Evolutionary conservation across 2,113 vertebrate genomes (phyloP), one percentile per base, ranked within the genome.

Genomic region (Varanus salvator): DNA sequence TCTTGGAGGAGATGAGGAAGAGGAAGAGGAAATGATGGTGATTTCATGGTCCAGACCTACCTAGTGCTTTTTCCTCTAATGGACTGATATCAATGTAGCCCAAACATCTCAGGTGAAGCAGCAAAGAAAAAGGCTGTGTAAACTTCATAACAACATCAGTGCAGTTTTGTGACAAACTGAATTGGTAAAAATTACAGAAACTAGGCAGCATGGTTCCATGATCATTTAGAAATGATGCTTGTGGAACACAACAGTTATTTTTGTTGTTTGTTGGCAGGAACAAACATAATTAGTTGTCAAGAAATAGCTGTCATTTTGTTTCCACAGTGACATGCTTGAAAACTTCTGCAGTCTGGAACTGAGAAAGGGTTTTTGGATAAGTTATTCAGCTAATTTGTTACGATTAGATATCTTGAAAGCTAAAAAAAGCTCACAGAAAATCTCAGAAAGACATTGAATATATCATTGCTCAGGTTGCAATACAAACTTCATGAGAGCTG

Each of bases 301-400:
- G 4, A 88, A 92, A 75, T 12, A 25, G 85, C 27, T 93, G 17
- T 84, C 8, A 78, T 83, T 93, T 92, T 93, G 8, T 89, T 91
- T 91, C 87, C 29, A 52, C 8, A 71, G 9, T 87, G 71, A 80
- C 69, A 92, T 27, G 66, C 4, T 87, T 71, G 44, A 54, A 52
- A 25, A 74, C 11, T 93, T 57, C 31, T 91, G 81, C 72, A 90
- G 5, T 86, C 68, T 87, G 77, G 48, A 76, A 2, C 25, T 87
- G 80, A 5, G 38, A 87, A 86, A 54, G 8, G 54, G 25, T 44
- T 92, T 95, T 88, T 48, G 86, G 78, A 72, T 12, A 86, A 90
- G 8, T 66, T 91, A 77, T 38, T 89, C 50, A 38, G 29, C 54
- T 85, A 52, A 27, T 50, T 74, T 93, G 12, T 31, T 85, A 85